These are phyloP conservation scores for Limulus polyphemus DNA, from an alignment of 2,888 invertebrate species.

Conservation along the genomic window DNA sequence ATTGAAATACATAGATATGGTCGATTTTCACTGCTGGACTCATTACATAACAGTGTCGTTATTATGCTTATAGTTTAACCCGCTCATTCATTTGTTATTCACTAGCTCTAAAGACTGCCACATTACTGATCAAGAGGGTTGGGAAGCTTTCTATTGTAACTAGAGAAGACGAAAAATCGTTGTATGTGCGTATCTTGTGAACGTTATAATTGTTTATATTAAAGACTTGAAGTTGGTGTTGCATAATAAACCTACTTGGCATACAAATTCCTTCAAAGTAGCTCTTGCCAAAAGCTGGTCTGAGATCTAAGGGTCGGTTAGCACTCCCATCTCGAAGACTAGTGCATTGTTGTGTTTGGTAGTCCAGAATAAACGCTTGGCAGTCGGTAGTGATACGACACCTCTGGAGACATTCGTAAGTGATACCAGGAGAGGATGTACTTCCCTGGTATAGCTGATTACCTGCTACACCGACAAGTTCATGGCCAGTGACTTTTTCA, in stretches of 20 bases:
- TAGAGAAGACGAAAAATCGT: too few relatives aligned
- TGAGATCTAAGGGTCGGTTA: constrained; percentile 20
- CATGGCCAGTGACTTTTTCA: constrained; percentile 27
- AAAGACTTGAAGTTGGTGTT: background rate
- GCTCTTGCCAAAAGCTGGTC: constrained; percentile 25
- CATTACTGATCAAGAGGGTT: too few relatives aligned
- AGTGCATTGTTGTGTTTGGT: constrained; percentile 36
- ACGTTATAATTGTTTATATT: too few relatives aligned
- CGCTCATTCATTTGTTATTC: too few relatives aligned
- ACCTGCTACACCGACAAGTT: constrained; percentile 24
- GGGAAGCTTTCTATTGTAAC: too few relatives aligned
- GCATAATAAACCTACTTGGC: constrained; percentile 13
- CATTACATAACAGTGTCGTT: too few relatives aligned
- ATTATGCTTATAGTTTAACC: too few relatives aligned
- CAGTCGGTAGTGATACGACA: constrained; percentile 37
- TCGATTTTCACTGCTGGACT: too few relatives aligned
- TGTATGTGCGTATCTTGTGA: too few relatives aligned
- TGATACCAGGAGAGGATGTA: constrained; percentile 33
- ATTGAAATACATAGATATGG: too few relatives aligned
- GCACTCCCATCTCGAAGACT: constrained; percentile 10
- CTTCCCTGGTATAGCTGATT: constrained; percentile 31
- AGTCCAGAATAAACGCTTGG: constrained; percentile 38
- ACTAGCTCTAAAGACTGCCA: too few relatives aligned
- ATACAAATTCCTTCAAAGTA: constrained; percentile 28
- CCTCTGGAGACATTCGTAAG: constrained; percentile 35